These are phyloP conservation scores for Melanotaenia nigrans DNA, from an alignment of 2,797 vertebrate species.

Conservation along the genomic window DNA sequence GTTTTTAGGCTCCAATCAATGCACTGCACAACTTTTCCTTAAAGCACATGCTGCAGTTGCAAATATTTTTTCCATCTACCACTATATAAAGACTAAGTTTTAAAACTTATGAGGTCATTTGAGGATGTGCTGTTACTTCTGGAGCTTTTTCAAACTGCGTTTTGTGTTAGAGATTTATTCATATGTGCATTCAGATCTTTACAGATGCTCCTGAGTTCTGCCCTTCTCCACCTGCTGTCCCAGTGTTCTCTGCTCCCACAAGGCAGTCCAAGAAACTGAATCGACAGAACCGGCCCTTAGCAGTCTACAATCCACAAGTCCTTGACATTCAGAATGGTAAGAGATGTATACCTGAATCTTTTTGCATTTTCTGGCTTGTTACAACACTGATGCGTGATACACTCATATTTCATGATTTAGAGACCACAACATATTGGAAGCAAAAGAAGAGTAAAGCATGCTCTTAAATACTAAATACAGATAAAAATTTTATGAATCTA, in stretches of 20 bases:
- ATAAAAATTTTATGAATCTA: not conserved
- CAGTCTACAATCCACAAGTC: constrained; percentile 91
- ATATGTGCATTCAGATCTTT: constrained; percentile 88
- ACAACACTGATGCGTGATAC: not conserved
- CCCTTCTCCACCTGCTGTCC: constrained; percentile 78
- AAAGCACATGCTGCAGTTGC: constrained; percentile 52
- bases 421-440: constrained; percentile 1
- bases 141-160: constrained; percentile 29
- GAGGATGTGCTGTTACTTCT: constrained; percentile 51
- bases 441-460: constrained; percentile 13
- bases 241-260: constrained; percentile 87
- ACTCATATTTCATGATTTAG: constrained; percentile 13
- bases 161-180: constrained; percentile 43
- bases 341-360: constrained; percentile 48
- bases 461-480: constrained; percentile 1
- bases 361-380: constrained; percentile 18
- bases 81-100: constrained; percentile 51
- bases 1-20: constrained; percentile 59
- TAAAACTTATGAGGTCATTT: constrained; percentile 48
- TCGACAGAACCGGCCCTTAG: constrained; percentile 91
- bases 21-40: constrained; percentile 42
- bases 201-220: constrained; percentile 88
- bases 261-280: constrained; percentile 90
- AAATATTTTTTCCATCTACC: constrained; percentile 56
- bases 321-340: constrained; percentile 93